Evolutionary conservation across 2,797 vertebrate genomes (phyloP).

Genomic region (Amphiprion clarkii): DNA sequence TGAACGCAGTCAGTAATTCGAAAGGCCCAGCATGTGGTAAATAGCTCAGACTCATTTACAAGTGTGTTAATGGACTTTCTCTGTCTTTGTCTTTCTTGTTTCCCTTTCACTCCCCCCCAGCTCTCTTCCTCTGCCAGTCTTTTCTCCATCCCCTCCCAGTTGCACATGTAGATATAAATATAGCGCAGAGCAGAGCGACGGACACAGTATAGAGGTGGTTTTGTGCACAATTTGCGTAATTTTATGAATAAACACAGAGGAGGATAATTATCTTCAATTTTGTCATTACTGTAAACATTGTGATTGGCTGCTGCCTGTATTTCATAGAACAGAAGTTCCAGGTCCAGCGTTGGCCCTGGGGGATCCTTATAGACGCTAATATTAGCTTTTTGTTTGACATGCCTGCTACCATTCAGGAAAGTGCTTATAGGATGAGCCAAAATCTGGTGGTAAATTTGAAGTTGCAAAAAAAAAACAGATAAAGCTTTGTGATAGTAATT

Average conservation of each 20-base stretch:
- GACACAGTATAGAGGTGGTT: slow-evolving; percentile 15
- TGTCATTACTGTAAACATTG: slow-evolving; percentile 44
- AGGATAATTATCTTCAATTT: slow-evolving; percentile 48
- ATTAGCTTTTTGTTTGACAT: slow-evolving; percentile 5
- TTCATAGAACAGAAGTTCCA: slow-evolving; percentile 19
- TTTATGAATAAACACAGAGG: slow-evolving; percentile 54
- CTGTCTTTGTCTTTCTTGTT: slow-evolving; percentile 63
- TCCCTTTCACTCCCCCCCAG: slow-evolving; percentile 30
- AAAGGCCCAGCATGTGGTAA: slow-evolving; percentile 80
- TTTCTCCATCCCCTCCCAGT: slow-evolving; percentile 5
- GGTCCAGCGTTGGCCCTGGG: neutral
- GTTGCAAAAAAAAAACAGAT: slow-evolving; percentile 11
- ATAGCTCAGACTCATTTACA: slow-evolving; percentile 81
- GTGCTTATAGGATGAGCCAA: slow-evolving; percentile 9
- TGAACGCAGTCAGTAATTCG: slow-evolving; percentile 77
- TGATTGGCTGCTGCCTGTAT: slow-evolving; percentile 27
- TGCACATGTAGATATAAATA: slow-evolving; percentile 33
- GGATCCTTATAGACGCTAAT: slow-evolving; percentile 5
- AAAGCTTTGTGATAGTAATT: slow-evolving; percentile 34
- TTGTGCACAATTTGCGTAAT: slow-evolving; percentile 43
- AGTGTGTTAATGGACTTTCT: slow-evolving; percentile 79
- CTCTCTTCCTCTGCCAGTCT: slow-evolving; percentile 25
- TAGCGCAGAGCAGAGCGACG: slow-evolving; percentile 24
- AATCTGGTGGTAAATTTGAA: slow-evolving; percentile 20
- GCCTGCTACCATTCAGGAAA: neutral